Base-by-base conservation (phyloP, 2,113 vertebrate genomes). In the Cynocephalus volans region DNA sequence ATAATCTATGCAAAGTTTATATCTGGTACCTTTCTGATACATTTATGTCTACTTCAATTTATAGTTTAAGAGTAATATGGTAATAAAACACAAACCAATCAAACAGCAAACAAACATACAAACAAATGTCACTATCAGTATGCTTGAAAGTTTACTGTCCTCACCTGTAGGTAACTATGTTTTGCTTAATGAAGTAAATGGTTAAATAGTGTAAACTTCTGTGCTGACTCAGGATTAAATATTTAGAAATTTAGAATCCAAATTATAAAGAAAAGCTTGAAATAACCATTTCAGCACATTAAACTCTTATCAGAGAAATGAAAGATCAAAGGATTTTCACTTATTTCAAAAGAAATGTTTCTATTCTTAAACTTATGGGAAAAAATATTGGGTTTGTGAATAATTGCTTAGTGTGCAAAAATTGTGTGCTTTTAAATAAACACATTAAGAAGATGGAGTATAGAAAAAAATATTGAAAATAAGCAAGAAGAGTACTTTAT, bases 291-390 rank as follows among this genome's bases (percentile, higher is more conserved):
- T 69, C 41, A 77, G 15, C 52, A n/a, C 8, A 11, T 36, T 76
- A 54, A 76, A 80, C 17, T 60, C 3, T 65, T 17, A 62, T 13
- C 36, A 3, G 7, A 24, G 12, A 73, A 75, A n/a, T n/a, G 21
- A 62, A 93, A 79, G 4, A 54, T n/a, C 6, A 33, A 84, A 75
- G 54, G 4, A 77, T 62, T 79, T 81, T 54, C 18, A 41, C 48
- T 85, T 90, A 62, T 77, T 76, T 94, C 48, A 94, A 56, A 52
- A 89, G 31, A 77, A 85, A 58, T 64, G 67, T 93, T 91, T 93
- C 11, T 12, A 54, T 73, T 88, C 6, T 69, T 76, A 69, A 73
- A 69, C 7, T 67, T 73, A 91, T 52, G 3, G 4, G 31, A 48
- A 92, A 45, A 84, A 72, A 81, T 60, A 79, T 11, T 56, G 1